phyloP scores from a whole-genome alignment of 2,797 vertebrate species.

The Serranus cabrilla region DNA sequence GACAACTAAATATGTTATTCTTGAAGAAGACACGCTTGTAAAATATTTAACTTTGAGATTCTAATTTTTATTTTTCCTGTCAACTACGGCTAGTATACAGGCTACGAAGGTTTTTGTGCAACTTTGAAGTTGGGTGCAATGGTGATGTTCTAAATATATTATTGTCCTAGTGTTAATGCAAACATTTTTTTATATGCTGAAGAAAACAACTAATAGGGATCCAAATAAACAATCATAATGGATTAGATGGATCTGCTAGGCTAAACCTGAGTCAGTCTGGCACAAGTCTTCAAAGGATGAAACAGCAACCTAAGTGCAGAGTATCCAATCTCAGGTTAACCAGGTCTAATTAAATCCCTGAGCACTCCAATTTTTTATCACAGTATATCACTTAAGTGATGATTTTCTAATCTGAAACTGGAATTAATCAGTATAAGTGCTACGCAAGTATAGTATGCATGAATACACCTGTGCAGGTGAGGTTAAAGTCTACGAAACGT shows the following conservation, averaged over 20 bases:
- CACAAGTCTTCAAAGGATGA: background rate
- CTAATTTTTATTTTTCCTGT: background rate
- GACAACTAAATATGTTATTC: background rate
- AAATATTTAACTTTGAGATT: background rate
- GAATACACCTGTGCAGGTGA: conserved; percentile 71
- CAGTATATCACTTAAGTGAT: background rate
- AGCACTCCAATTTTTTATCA: background rate
- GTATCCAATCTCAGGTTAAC: background rate
- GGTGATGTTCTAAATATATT: background rate
- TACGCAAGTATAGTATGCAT: background rate
- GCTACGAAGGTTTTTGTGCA: background rate
- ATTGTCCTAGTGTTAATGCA: background rate
- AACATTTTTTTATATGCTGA: background rate
- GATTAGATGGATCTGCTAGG: too few species aligned
- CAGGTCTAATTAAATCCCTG: background rate
- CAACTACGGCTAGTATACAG: too few species aligned
- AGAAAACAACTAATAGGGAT: background rate
- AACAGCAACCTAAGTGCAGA: background rate
- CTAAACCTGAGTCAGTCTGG: background rate
- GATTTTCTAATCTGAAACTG: background rate
- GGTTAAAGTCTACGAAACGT: background rate
- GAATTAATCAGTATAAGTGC: background rate
- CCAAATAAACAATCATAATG: background rate
- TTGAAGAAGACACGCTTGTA: background rate
- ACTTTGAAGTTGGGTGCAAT: background rate